Percentiles rank a stretch among this genome's conserved stretches.
phyloP scores from a whole-genome alignment of 2,113 vertebrate genomes.

The Pithys albifrons region DNA sequence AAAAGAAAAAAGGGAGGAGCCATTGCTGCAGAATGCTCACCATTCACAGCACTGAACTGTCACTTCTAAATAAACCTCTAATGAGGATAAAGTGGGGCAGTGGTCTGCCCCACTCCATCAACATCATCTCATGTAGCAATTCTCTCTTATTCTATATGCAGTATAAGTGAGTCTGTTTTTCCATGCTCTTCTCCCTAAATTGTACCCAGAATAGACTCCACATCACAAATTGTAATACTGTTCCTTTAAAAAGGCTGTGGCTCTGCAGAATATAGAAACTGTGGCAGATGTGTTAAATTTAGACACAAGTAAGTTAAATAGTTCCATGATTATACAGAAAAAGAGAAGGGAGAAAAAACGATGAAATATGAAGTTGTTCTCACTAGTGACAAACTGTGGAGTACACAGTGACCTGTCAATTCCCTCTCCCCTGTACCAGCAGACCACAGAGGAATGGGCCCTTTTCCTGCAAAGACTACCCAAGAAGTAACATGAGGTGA shows the following conservation, averaged over 20 bases:
- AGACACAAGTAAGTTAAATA: background rate
- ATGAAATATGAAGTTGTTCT: background rate
- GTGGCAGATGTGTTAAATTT: background rate
- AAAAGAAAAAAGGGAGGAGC: background rate
- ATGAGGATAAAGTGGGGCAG: rapidly evolving
- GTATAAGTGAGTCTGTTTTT: background rate
- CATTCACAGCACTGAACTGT: background rate
- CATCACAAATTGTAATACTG: background rate
- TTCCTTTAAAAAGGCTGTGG: background rate
- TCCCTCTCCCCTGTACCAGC: background rate
- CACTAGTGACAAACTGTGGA: background rate
- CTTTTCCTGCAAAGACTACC: background rate
- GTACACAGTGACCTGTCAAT: background rate
- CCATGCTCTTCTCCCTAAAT: background rate
- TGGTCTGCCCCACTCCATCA: background rate
- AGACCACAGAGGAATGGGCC: background rate
- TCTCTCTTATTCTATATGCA: background rate
- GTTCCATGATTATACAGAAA: background rate
- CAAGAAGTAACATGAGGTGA: background rate
- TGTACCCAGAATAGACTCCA: background rate
- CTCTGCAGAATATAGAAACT: background rate
- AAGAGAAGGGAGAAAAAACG: background rate
- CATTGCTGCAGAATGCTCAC: background rate
- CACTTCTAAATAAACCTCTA: background rate
- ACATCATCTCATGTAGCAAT: background rate